Evolutionary conservation across 2,113 vertebrate genomes (phyloP).

Genomic region (Noturus placidus): DNA sequence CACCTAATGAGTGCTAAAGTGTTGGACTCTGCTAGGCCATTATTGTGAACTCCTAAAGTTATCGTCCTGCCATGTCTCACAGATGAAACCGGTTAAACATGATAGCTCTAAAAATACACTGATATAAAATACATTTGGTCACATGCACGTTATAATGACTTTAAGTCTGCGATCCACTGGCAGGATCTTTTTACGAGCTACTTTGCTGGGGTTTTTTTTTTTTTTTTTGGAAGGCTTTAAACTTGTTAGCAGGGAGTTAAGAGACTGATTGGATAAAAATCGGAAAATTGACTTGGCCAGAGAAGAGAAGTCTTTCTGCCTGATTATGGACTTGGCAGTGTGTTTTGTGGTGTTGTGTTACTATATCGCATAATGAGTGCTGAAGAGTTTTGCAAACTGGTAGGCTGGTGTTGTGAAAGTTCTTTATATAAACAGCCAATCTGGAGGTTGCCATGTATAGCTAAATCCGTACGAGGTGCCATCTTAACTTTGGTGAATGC

Average conservation of each 20-base stretch:
- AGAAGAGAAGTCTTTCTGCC: background rate
- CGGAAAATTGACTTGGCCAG: slow-evolving; percentile 7
- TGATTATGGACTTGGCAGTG: background rate
- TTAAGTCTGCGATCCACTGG: background rate
- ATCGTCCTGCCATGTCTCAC: background rate
- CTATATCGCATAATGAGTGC: background rate
- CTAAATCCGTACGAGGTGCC: background rate
- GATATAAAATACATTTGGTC: background rate
- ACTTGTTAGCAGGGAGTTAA: background rate
- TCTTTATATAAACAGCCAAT: background rate
- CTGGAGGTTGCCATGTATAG: background rate
- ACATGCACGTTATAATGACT: background rate
- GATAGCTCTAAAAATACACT: background rate
- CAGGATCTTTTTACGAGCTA: background rate
- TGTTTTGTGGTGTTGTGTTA: background rate
- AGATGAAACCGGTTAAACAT: background rate
- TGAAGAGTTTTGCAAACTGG: background rate
- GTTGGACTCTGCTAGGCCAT: background rate
- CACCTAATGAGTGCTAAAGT: background rate
- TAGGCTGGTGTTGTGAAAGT: too few relatives aligned
- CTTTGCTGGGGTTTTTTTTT: background rate
- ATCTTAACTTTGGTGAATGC: background rate
- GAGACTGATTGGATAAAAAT: background rate
- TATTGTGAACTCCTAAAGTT: background rate
- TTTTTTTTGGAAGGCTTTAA: slow-evolving; percentile 3